Evolutionary conservation across 2,888 invertebrate species (phyloP).

Genomic region (Hypomecis atomaria): DNA sequence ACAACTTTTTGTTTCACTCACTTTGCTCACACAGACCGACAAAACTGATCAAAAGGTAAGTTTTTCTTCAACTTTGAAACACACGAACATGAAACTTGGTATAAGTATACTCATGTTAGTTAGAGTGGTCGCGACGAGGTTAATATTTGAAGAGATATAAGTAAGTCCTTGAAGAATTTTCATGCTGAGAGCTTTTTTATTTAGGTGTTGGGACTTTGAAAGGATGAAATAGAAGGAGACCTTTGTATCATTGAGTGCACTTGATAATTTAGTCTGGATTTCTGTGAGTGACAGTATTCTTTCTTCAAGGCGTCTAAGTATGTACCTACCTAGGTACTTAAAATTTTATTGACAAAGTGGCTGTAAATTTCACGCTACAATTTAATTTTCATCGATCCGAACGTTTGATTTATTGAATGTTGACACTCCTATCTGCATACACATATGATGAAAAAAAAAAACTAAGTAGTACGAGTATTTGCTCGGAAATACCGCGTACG

Average conservation of each 20-base stretch:
- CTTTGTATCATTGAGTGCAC: neutral
- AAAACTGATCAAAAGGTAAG: conserved; percentile 24
- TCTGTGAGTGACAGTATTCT: neutral
- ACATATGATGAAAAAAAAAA: no score
- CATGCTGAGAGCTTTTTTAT: conserved; percentile 10
- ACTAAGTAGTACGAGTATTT: no score
- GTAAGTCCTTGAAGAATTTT: conserved; percentile 1
- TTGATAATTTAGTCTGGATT: neutral
- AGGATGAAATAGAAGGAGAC: neutral
- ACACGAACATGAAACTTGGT: conserved; percentile 11
- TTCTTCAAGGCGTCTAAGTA: no score
- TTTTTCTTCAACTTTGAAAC: conserved; percentile 24
- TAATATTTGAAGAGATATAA: conserved; percentile 3
- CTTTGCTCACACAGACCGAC: conserved; percentile 30
- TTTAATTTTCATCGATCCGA: no score
- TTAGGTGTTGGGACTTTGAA: neutral
- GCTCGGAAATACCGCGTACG: no score
- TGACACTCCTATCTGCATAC: no score
- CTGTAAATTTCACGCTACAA: no score
- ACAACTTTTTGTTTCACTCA: conserved; percentile 38
- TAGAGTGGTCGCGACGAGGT: conserved; percentile 12
- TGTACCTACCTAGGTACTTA: no score
- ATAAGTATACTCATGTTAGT: conserved; percentile 2
- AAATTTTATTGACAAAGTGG: no score
- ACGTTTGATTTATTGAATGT: no score